Percentiles rank a stretch among this genome's conserved stretches.
Evolutionary conservation across 2,888 invertebrate genomes (phyloP).

Genomic region (Quadriops clusia): DNA sequence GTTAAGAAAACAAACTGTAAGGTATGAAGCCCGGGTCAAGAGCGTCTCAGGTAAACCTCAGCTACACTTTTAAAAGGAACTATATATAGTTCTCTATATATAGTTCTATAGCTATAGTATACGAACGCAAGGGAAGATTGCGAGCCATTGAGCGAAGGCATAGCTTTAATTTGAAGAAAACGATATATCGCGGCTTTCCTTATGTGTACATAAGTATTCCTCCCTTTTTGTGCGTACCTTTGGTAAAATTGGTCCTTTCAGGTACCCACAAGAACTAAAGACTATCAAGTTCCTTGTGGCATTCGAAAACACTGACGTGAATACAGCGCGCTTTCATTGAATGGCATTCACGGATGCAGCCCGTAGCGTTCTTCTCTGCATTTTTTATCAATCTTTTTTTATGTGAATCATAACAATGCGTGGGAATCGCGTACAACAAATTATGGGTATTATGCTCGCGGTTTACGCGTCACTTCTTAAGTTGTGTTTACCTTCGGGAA

Average conservation of each 20-base stretch:
- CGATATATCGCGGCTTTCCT: too few relatives aligned
- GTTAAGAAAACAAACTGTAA: slow-evolving; percentile 20
- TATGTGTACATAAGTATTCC: too few relatives aligned
- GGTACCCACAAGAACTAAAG: too few relatives aligned
- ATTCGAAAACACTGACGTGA: slow-evolving; percentile 10
- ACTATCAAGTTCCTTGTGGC: slow-evolving; percentile 13
- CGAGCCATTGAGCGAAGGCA: too few relatives aligned
- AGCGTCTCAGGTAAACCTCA: slow-evolving; percentile 4
- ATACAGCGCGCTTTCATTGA: slow-evolving; percentile 2
- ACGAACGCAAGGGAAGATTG: slow-evolving; percentile 6
- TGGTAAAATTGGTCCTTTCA: too few relatives aligned
- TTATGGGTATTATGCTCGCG: slow-evolving; percentile 12
- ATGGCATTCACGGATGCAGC: slow-evolving; percentile 6
- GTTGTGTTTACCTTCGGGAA: slow-evolving; percentile 12
- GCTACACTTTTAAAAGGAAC: slow-evolving; percentile 3
- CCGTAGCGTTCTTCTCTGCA: slow-evolving; percentile 11
- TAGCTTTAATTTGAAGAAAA: too few relatives aligned
- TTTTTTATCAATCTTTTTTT: slow-evolving; percentile 12
- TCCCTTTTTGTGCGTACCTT: too few relatives aligned
- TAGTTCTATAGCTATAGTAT: neutral
- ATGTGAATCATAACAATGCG: slow-evolving; percentile 12
- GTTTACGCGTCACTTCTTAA: slow-evolving; percentile 16
- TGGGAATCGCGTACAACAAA: slow-evolving; percentile 15
- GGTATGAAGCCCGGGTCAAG: slow-evolving; percentile 5
- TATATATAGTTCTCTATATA: neutral